A percentile compares a stretch with the other conserved stretches of the same genome.
Conservation (phyloP, 2,888 invertebrate species). For the Rotaria socialis region DNA sequence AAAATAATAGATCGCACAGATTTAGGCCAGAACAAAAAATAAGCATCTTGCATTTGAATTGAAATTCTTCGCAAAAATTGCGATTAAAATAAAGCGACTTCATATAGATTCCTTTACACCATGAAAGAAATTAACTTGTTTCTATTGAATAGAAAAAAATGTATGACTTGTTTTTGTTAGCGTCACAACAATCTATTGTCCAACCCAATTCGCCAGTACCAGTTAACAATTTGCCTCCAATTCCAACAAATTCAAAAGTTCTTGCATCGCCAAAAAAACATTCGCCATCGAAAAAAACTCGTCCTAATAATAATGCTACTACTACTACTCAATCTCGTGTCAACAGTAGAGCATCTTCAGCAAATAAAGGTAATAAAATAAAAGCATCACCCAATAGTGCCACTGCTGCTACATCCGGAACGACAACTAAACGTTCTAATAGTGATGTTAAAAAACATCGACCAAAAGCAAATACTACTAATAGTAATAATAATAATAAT, state of each 20-base stretch:
- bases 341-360: neutral
- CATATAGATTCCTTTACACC: too few species aligned
- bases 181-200: neutral
- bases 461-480: neutral
- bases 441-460: neutral
- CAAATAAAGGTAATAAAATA: constrained; percentile 7
- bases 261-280: neutral
- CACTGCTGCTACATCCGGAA: neutral
- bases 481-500: neutral
- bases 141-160: too few species aligned
- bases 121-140: too few species aligned
- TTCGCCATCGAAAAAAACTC: neutral
- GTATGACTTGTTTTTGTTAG: neutral
- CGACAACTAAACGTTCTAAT: neutral
- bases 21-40: too few species aligned
- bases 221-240: neutral
- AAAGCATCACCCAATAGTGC: neutral
- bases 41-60: too few species aligned
- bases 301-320: neutral
- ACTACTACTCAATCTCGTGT: neutral
- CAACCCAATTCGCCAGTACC: neutral
- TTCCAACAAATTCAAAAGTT: neutral
- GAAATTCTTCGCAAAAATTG: too few species aligned
- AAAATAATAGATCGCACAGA: too few species aligned
- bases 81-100: too few species aligned